phyloP scores from a whole-genome alignment of 2,888 invertebrate genomes.

The Eristalis intricaria region DNA sequence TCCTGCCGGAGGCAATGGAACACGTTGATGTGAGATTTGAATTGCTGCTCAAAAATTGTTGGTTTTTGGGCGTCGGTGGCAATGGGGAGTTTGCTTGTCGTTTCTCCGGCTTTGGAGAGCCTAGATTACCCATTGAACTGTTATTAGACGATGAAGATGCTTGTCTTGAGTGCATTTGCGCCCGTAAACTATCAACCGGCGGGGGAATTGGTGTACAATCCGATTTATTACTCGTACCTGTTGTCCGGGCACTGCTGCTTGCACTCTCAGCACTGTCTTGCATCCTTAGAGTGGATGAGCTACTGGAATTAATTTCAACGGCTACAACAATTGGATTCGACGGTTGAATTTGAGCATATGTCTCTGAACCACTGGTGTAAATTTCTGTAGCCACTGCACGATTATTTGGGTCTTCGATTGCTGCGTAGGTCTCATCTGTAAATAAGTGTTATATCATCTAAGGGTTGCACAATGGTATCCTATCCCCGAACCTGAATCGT shows the following conservation, averaged over 20 bases:
- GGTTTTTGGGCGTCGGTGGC: constrained; percentile 87
- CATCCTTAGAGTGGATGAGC: constrained; percentile 54
- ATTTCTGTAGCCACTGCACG: constrained; percentile 83
- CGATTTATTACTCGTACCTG: constrained; percentile 39
- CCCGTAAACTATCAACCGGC: constrained; percentile 85
- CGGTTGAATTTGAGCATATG: constrained; percentile 91
- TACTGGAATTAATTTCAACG: constrained; percentile 80
- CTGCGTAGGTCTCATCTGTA: constrained; percentile 94
- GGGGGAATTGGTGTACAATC: constrained; percentile 81
- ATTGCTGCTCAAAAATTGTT: constrained; percentile 75
- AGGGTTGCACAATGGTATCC: too few relatives aligned
- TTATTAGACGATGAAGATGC: constrained; percentile 85
- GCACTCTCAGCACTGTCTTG: constrained; percentile 52
- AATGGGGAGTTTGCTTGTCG: constrained; percentile 94
- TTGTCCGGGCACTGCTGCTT: constrained; percentile 37
- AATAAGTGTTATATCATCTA: background rate
- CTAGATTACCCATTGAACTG: constrained; percentile 88
- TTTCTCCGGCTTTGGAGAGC: constrained; percentile 94
- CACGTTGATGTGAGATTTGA: constrained; percentile 78
- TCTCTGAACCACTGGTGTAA: constrained; percentile 91
- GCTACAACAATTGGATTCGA: constrained; percentile 80
- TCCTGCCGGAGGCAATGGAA: constrained; percentile 76
- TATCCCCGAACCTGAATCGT: constrained; percentile 88
- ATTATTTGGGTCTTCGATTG: constrained; percentile 88
- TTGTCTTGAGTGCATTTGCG: constrained; percentile 82